phyloP scores from a whole-genome alignment of 2,113 vertebrate genomes.

The Dromaius novaehollandiae region DNA sequence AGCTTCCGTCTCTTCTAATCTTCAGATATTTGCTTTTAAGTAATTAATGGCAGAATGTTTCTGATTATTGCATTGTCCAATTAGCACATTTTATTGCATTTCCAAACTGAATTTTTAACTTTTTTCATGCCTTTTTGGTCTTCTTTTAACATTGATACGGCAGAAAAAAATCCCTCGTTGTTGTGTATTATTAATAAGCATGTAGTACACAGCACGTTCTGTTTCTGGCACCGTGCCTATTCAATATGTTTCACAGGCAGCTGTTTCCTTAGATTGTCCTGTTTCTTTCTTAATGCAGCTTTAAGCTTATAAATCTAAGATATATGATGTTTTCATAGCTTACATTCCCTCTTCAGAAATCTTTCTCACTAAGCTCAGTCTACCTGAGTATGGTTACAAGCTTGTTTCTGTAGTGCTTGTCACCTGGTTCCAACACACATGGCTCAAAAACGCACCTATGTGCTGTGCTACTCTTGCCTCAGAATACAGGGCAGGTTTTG shows the following conservation, averaged over 20 bases:
- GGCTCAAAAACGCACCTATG: neutral
- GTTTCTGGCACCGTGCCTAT: constrained; percentile 9
- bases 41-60: neutral
- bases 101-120: neutral
- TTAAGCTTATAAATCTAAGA: neutral
- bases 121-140: neutral
- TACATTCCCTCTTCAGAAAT: neutral
- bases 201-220: neutral
- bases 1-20: neutral
- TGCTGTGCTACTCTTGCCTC: neutral
- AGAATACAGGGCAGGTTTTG: neutral
- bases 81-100: neutral
- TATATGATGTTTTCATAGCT: neutral
- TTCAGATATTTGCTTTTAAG: neutral
- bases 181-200: constrained; percentile 2
- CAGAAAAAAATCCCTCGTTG: neutral
- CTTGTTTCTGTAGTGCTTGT: neutral
- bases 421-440: rapidly evolving
- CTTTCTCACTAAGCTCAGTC: neutral
- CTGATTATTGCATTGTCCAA: neutral
- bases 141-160: neutral
- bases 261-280: constrained; percentile 57
- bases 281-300: constrained; percentile 25
- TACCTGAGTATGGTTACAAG: neutral
- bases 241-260: constrained; percentile 35